phyloP scores from a whole-genome alignment of 1,140 invertebrate genomes.

The Rhyacophila brunnea region DNA sequence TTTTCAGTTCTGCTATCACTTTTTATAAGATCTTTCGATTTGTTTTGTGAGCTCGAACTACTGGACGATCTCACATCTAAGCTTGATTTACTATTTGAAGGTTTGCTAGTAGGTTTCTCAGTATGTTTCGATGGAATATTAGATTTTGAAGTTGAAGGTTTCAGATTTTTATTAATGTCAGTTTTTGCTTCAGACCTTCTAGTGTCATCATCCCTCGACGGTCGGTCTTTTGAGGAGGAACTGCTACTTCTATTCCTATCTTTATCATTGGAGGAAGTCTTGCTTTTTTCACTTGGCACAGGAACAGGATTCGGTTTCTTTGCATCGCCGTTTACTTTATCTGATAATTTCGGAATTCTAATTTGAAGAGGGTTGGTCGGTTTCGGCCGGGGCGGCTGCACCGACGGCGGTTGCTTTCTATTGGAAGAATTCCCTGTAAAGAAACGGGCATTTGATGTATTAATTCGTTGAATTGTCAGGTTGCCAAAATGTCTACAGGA shows the following conservation, averaged over 20 bases:
- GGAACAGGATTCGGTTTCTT: background rate
- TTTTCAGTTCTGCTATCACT: background rate
- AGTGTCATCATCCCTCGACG: slow-evolving; percentile 5
- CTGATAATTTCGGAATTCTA: slow-evolving; percentile 54
- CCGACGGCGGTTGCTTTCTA: slow-evolving; percentile 18
- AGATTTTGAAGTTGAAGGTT: slow-evolving; percentile 3
- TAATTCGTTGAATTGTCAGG: too few relatives aligned
- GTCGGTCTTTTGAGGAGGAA: slow-evolving; percentile 9
- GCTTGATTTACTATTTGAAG: background rate
- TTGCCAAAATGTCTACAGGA: too few relatives aligned
- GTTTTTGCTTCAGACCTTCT: slow-evolving; percentile 11
- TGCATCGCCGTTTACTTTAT: slow-evolving; percentile 36
- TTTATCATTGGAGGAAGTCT: background rate
- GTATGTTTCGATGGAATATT: background rate
- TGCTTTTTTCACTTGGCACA: background rate
- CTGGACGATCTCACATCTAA: background rate
- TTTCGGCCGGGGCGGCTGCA: slow-evolving; percentile 13
- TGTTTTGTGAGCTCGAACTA: background rate
- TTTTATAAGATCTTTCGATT: background rate
- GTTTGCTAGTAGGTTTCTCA: slow-evolving; percentile 1
- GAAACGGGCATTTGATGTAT: too few relatives aligned
- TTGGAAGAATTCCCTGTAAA: slow-evolving; percentile 19
- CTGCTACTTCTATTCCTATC: background rate
- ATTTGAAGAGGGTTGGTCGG: slow-evolving; percentile 33
- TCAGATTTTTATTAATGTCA: slow-evolving; percentile 11